A percentile compares a stretch with the other conserved stretches of the same genome.
phyloP scores from a whole-genome alignment of 2,113 vertebrate genomes.

The Neodon shergylaensis region DNA sequence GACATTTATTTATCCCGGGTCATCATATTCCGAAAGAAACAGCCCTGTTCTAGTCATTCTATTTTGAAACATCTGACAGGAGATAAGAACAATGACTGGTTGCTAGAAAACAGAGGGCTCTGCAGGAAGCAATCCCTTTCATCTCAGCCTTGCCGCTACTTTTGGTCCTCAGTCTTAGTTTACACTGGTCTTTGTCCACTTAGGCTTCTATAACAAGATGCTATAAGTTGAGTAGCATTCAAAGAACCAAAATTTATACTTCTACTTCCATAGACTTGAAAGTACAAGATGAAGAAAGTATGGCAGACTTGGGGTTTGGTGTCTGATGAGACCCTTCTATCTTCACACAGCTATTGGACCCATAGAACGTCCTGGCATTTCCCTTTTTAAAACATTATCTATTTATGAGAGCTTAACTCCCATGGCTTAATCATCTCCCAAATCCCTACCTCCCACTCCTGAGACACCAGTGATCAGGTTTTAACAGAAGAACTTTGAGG shows the following conservation, averaged over 20 bases:
- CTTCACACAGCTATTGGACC: neutral
- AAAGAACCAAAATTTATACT: neutral
- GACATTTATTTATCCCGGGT: neutral
- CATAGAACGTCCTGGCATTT: neutral
- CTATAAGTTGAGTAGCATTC: neutral
- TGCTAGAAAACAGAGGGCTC: neutral
- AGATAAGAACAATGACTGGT: neutral
- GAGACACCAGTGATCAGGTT: neutral
- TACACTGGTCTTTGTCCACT: neutral
- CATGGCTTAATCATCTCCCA: neutral
- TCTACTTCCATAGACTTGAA: neutral
- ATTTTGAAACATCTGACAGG: neutral
- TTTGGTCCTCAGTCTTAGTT: neutral
- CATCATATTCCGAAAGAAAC: neutral
- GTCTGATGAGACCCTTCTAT: neutral
- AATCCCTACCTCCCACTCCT: neutral
- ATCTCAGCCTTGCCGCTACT: rapidly evolving
- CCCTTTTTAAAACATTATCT: neutral
- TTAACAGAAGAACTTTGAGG: neutral
- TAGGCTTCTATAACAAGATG: neutral
- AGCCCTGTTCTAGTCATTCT: neutral
- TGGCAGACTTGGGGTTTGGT: neutral
- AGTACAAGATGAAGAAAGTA: neutral
- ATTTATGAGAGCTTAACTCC: neutral
- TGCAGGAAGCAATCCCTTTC: neutral